Base-by-base conservation (phyloP, 2,113 vertebrate species). In the Hyaena hyaena region DNA sequence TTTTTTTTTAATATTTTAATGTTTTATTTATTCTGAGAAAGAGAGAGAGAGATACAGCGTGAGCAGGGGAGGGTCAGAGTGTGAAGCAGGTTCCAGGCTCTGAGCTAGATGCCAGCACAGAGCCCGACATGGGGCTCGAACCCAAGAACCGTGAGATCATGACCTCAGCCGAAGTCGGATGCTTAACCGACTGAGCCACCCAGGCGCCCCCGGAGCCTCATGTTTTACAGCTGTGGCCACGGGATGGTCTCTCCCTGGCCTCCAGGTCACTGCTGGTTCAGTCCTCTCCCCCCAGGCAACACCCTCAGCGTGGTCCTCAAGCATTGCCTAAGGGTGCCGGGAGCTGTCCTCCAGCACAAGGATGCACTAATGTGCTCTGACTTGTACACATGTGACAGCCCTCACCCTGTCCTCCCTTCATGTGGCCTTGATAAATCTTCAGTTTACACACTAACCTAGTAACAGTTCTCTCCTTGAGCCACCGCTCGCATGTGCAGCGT, bases 371-470 rank as follows among this genome's bases (percentile, higher is more conserved):
- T 55, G 15, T 55, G 53, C 53, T 17, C 53, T 16, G 0, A 2
- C 23, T n/a, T 58, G 33, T 31, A 7, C 16, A 28, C 43, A 0
- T 28, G 6, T 12, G 17, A 12, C 9, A 31, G 11, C 2, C 3
- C 6, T 23, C 4, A 1, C 15, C 28, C 21, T 4, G n/a, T 4
- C 19, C 21, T 14, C n/a, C 28, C 3, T 23, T 45, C 45, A 19
- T 8, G 4, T 7, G 45, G 23, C 66, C 55, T 73, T 3, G 45
- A 9, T 14, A 45, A 23, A 21, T 14, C 9, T 28, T 39, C 14
- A 0, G 0, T 48, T 33, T 14, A 14, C 50, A 39, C 0, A 1
- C 83, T n/a, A 1, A 21, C 35, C 26, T 4, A 9, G 3, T 53
- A 2, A 1, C 8, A 5, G 76, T 28, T 63, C 17, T 79, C 88